phyloP scores from a whole-genome alignment of 2,113 vertebrate genomes.

The human (Homo sapiens) region DNA sequence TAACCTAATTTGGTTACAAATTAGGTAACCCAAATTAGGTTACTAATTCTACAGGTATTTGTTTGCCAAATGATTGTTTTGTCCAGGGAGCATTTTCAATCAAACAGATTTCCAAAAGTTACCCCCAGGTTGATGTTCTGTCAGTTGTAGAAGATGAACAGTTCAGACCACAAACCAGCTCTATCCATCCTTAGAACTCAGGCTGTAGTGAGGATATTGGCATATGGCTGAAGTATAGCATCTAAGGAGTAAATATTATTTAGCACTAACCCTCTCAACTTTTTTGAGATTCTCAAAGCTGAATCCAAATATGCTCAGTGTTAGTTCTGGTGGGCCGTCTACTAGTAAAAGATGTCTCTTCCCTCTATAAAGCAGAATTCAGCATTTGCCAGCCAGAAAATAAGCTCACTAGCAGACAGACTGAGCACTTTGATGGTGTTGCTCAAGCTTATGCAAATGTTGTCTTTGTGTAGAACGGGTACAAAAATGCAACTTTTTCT shows the following conservation, averaged over 20 bases:
- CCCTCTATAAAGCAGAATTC: neutral
- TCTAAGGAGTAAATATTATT: neutral
- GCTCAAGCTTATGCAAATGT: conserved; percentile 40
- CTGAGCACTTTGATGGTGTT: neutral
- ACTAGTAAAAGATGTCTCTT: neutral
- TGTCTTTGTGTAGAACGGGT: neutral
- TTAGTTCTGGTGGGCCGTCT: neutral
- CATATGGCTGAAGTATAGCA: neutral
- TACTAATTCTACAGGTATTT: neutral
- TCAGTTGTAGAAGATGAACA: neutral
- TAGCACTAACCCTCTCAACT: neutral
- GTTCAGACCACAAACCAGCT: neutral
- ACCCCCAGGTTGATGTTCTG: neutral
- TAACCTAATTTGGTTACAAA: neutral
- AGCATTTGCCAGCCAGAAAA: conserved; percentile 30
- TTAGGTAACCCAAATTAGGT: neutral
- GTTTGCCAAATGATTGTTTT: neutral
- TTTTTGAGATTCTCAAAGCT: neutral
- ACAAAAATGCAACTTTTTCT: conserved; percentile 13
- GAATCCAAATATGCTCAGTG: neutral
- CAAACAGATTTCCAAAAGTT: neutral
- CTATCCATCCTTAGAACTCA: neutral
- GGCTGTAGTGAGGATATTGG: neutral
- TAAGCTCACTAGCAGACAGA: conserved; percentile 13
- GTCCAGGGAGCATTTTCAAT: neutral